Base-by-base conservation (phyloP, 2,888 invertebrate genomes). In the Drosophila borealis region DNA sequence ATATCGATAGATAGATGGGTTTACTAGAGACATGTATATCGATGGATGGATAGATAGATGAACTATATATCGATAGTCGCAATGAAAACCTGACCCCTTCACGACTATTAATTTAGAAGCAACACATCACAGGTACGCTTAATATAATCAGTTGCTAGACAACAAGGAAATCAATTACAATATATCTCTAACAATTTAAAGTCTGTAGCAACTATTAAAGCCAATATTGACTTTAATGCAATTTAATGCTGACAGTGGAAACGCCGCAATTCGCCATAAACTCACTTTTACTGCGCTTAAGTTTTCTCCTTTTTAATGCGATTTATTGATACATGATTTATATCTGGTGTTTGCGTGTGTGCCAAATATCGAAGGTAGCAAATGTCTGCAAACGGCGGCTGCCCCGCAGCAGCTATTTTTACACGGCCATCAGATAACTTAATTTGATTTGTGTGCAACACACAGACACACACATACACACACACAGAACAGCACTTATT, bases 391-490 rank as follows among this genome's bases (percentile, higher is more conserved):
- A 41, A 56, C 34, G 29, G 14, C 14, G 33, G 25, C 17, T 14
- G n/a, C 17, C 17, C 14, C n/a, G 25, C 21, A 33, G 62, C 54
- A 48, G 61, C 56, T 60, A 51, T 50, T 55, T 70, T 78, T 87
- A 67, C 62, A 70, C 62, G 59, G 69, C 76, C 70, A 77, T 73
- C 79, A 71, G 71, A 77, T 85, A 73, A 77, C 72, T 79, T 84
- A 74, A 83, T 83, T 84, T 85, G 79, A 81, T 87, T 83, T 81
- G 41, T 53, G 53, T 13, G 14, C 39, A 72, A 64, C 79, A 59
- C 66, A 53, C 70, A 70, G 63, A 71, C 75, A 69, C 25, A 65
- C 45, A 54, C 21, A 19, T 10, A 54, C 59, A 55, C 51, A 56
- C 41, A 64, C 51, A 33, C 41, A n/a, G n/a, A 29, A 17, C 33